These are phyloP conservation scores for Austrofundulus limnaeus DNA, from an alignment of 2,113 vertebrate species.

Conservation along the genomic window DNA sequence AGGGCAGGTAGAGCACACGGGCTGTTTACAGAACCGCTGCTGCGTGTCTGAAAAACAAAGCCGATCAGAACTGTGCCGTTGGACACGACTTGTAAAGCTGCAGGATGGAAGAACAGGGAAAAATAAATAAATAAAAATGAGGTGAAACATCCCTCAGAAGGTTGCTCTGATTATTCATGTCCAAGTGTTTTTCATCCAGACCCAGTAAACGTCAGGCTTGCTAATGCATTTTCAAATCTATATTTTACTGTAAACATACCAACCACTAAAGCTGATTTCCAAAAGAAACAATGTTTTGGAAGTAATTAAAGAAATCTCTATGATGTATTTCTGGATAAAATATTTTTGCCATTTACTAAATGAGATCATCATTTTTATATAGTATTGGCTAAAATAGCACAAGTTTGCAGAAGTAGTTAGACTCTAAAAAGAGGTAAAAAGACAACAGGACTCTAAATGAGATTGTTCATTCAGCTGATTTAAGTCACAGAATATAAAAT, in stretches of 20 bases:
- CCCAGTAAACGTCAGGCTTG: neutral
- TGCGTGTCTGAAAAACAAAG: slow-evolving; percentile 13
- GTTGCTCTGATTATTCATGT: neutral
- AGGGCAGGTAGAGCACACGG: slow-evolving; percentile 1
- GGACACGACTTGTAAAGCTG: neutral
- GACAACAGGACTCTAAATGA: no score
- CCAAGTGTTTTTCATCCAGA: neutral
- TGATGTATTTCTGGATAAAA: no score
- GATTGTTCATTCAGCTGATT: no score
- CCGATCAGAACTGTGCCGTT: neutral
- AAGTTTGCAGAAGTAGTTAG: no score
- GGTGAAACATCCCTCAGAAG: neutral
- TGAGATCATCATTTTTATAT: no score
- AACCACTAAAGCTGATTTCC: neutral
- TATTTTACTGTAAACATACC: neutral
- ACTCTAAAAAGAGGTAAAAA: no score
- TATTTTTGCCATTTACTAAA: no score
- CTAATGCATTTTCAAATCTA: neutral
- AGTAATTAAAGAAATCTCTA: no score
- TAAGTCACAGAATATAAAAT: no score
- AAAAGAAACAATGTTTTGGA: neutral
- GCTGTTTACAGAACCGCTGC: slow-evolving; percentile 27
- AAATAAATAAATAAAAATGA: slow-evolving; percentile 10
- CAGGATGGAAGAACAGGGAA: neutral
- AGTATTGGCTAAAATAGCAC: no score